Conservation (phyloP, 2,797 vertebrate genomes). For the Perdix hodgsoniae region DNA sequence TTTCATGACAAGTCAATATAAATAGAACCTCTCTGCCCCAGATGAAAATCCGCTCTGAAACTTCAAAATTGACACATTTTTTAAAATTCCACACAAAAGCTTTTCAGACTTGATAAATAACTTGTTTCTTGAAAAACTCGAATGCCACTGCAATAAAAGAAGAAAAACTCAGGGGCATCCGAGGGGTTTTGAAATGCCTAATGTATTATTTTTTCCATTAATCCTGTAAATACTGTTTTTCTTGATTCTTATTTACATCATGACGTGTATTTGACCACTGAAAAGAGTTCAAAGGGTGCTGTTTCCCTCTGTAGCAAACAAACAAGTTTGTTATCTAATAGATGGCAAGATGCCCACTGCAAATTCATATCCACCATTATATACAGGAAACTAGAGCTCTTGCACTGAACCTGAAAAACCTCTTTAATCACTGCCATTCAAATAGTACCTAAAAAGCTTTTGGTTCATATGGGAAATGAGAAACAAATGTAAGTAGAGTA, state of each 20-base stretch:
- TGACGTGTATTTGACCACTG: background rate
- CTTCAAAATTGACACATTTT: background rate
- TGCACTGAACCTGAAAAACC: background rate
- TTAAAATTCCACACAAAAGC: background rate
- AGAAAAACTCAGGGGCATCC: background rate
- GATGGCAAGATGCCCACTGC: background rate
- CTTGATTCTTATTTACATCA: background rate
- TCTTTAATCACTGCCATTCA: background rate
- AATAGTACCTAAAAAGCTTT: background rate
- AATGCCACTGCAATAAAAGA: background rate
- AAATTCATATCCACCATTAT: background rate
- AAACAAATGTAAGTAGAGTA: background rate
- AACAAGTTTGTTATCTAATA: background rate
- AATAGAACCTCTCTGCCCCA: background rate
- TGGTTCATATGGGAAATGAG: background rate
- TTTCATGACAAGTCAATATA: background rate
- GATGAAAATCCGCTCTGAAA: background rate
- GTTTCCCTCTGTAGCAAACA: background rate
- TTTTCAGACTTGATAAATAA: background rate
- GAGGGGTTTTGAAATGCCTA: background rate
- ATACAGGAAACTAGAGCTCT: background rate
- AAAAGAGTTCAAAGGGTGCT: background rate
- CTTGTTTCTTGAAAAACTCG: background rate
- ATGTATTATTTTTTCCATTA: background rate
- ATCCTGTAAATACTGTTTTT: background rate